Evolutionary conservation across 37 sponge, comb jelly and placozoan genomes (phyloP), one percentile per base, ranked within the genome.

Genomic region (Axinella damicornis): DNA sequence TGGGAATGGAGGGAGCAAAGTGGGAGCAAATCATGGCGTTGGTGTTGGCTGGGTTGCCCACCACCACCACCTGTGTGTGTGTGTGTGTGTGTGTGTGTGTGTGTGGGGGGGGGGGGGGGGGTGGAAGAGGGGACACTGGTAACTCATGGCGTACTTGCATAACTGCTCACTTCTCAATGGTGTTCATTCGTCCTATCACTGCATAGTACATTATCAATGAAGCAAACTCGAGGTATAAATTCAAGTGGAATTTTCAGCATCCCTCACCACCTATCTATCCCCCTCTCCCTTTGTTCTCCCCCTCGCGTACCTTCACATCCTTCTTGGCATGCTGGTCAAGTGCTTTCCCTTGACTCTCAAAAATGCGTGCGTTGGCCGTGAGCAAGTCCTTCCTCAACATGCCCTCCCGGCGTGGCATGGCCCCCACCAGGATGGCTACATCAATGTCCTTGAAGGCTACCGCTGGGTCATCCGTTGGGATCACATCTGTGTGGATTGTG

Each of bases 41-140:
- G 36, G 99, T 99, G 89, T 99, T 99, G 80, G 97, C 98, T 18
- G 99, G 99, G 81, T 99, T 99, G 46, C 99, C 99, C 24, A 97
- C 98, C 33, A 97, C 95, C 71, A 97, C 74, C 35, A 97, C 96
- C 96, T 96, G 54, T 20, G 36, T 25, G 32, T 30, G 30, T 11
- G n/a, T n/a, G n/a, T n/a, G n/a, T n/a, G n/a, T n/a, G n/a, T n/a
- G n/a, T n/a, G n/a, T n/a, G n/a, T n/a, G n/a, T n/a, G n/a, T n/a
- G n/a, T n/a, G n/a, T n/a, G 66, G 2, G 66, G 22, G 25, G 55
- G 25, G 54, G 30, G 74, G 25, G 20, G 74, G 53, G 16, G 54
- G 66, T 4, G 5, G 66, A 33, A 33, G 32, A 25, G 63, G 63
- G 17, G 27, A 62, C n/a, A n/a, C n/a, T n/a, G n/a, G n/a, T n/a